Conservation (phyloP, 2,888 invertebrate genomes). For the Arctia plantaginis region DNA sequence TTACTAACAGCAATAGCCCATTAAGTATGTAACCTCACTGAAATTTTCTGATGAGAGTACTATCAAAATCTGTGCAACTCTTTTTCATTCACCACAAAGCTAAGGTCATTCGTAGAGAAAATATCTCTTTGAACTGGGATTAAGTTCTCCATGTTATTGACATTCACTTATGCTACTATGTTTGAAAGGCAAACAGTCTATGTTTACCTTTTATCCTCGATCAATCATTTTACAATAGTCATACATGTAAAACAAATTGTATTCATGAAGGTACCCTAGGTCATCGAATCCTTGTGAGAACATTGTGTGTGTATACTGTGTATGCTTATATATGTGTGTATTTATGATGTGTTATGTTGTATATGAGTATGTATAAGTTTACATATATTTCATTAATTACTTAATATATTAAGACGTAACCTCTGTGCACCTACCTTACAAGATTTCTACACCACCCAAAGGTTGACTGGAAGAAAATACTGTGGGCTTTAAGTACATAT, state of each 20-base stretch:
- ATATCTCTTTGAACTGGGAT: background rate
- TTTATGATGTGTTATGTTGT: too few relatives aligned
- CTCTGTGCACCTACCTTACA: too few relatives aligned
- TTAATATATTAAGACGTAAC: too few relatives aligned
- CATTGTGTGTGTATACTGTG: too few relatives aligned
- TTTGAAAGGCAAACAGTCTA: slow-evolving; percentile 5
- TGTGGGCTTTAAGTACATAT: too few relatives aligned
- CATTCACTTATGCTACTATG: slow-evolving; percentile 3
- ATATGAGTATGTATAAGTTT: too few relatives aligned
- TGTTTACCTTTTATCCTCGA: slow-evolving; percentile 28
- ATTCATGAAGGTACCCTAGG: background rate
- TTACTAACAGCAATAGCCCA: background rate
- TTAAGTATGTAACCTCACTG: background rate
- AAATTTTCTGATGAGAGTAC: background rate
- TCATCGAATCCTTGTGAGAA: background rate
- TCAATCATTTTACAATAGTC: slow-evolving; percentile 6
- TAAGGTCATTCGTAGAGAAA: slow-evolving; percentile 23
- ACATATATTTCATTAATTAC: too few relatives aligned
- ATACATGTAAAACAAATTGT: background rate
- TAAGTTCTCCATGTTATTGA: slow-evolving; percentile 8
- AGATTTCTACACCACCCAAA: too few relatives aligned
- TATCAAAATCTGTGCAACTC: background rate
- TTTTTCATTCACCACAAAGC: background rate
- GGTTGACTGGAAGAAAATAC: too few relatives aligned
- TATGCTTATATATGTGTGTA: too few relatives aligned